Evolutionary conservation across 2,888 invertebrate species (phyloP), one percentile per base, ranked within the genome.

Genomic region (Pyralis farinalis): DNA sequence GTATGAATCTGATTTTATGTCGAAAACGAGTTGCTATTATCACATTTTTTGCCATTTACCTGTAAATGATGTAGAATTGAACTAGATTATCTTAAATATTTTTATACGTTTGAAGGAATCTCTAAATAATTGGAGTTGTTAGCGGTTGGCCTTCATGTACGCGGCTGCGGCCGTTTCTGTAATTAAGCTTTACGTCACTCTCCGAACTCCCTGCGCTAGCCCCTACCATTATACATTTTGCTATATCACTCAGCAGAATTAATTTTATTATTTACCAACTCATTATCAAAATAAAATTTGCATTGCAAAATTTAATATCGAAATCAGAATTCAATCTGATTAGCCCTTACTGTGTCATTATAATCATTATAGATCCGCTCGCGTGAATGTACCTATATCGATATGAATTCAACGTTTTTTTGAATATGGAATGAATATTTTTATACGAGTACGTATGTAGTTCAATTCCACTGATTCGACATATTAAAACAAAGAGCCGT

Each of bases 111-210:
- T 58, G 71, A 71, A 72, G 65, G 71, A 75, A 69, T 75, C 74
- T 77, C 74, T 71, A 70, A 82, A 83, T 84, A 80, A 82, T 82
- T 79, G 78, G 71, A 67, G 76, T 79, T 74, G 78, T 79, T 80
- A 78, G 78, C 67, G 44, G 74, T 66, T 66, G 82, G 75, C 81
- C 80, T 82, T 79, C 82, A 72, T 72, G 72, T 65, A 66, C 71
- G 74, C 69, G 73, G 75, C 67, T 71, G 71, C 66, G 71, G 71
- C 71, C 77, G 79, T 64, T 85, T 80, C 77, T 83, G 83, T 87
- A 85, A 87, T 86, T 83, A 85, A 83, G 79, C 83, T 84, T 84
- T 83, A 72, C 86, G 85, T 86, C 86, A 85, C 79, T 76, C 79
- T 68, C 66, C 69, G 81, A 74, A 71, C 84, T 81, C 83, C 86